A percentile compares a stretch with the other conserved stretches of the same genome.
Conservation (phyloP, 2,797 vertebrate species). For the Danionella dracula region DNA sequence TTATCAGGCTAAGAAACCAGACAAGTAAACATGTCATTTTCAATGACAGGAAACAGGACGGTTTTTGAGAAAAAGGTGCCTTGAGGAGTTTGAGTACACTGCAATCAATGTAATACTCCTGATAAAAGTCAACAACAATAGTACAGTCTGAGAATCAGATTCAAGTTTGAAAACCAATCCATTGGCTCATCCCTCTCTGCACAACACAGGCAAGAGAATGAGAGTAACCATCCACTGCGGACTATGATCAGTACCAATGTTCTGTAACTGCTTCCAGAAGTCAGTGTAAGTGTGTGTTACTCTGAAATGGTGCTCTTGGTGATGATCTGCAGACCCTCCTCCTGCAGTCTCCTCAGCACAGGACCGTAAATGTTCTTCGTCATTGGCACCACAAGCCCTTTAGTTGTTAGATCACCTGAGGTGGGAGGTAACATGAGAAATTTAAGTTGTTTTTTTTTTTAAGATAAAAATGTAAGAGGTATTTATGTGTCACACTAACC, state of each 20-base stretch:
- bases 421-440: neutral
- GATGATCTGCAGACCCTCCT: constrained; percentile 80
- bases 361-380: constrained; percentile 83
- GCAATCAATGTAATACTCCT: neutral
- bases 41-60: neutral
- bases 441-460: too few relatives aligned
- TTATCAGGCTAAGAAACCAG: neutral
- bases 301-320: constrained; percentile 70
- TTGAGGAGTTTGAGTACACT: neutral
- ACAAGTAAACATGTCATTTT: neutral
- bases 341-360: constrained; percentile 74
- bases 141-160: neutral
- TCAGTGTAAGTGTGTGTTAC: constrained; percentile 31
- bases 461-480: too few relatives aligned
- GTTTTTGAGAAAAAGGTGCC: neutral
- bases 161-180: neutral
- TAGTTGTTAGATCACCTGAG: constrained; percentile 83
- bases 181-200: neutral
- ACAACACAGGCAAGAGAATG: neutral
- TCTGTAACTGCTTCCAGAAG: neutral
- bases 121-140: neutral
- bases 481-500: constrained; percentile 83
- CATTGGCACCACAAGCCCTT: constrained; percentile 84
- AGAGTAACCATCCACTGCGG: neutral
- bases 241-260: neutral